Evolutionary conservation across 2,888 invertebrate species (phyloP).

Genomic region (Diogma glabrata): DNA sequence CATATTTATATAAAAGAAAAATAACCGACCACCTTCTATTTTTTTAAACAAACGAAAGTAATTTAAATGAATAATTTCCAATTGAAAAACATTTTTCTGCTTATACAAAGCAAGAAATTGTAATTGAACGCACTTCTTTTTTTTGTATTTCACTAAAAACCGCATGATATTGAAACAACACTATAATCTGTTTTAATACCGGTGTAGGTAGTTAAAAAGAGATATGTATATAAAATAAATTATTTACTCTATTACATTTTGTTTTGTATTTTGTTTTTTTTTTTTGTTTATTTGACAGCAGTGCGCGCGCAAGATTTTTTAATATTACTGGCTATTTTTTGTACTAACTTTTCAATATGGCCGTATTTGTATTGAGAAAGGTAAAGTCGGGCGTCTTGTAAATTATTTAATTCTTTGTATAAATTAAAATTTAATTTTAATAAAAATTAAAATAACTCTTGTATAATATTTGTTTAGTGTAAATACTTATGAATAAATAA

Average conservation of each 20-base stretch:
- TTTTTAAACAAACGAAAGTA: too few species aligned
- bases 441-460: conserved; percentile 4
- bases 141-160: background rate
- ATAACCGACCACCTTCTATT: too few species aligned
- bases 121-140: background rate
- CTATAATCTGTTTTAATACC: background rate
- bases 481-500: conserved; percentile 3
- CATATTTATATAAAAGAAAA: too few species aligned
- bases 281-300: conserved; percentile 14
- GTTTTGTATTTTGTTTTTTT: background rate
- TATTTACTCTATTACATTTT: conserved; percentile 7
- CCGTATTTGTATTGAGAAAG: conserved; percentile 15
- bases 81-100: too few species aligned
- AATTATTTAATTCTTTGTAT: background rate
- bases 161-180: conserved; percentile 9
- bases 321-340: conserved; percentile 1
- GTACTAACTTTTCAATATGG: conserved; percentile 9
- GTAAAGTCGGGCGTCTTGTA: conserved; percentile 35
- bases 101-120: too few species aligned
- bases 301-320: conserved; percentile 13
- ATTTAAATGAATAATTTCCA: too few species aligned
- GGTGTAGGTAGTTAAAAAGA: background rate
- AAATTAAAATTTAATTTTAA: background rate
- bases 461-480: conserved; percentile 3
- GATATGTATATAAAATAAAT: background rate